A percentile compares a stretch with the other conserved stretches of the same genome.
Evolutionary conservation across 2,113 vertebrate species (phyloP).

Genomic region (Callospermophilus lateralis): DNA sequence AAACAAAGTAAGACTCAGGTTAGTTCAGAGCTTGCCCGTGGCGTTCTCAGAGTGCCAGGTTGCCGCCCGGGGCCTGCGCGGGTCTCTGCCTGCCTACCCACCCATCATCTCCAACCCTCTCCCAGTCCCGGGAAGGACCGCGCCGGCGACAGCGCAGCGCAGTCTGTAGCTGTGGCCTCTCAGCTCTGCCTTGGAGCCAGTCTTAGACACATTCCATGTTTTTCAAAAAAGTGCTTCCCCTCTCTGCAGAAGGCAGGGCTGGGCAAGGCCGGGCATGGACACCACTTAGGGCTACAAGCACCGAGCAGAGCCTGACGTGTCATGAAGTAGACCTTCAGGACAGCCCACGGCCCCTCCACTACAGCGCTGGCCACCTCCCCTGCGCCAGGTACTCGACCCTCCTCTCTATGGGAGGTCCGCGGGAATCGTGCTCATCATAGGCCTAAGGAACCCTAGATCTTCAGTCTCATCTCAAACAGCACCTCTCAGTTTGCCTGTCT

Average conservation of each 20-base stretch:
- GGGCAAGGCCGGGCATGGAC: background rate
- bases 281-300: accelerated
- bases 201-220: background rate
- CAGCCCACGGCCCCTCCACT: background rate
- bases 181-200: background rate
- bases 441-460: background rate
- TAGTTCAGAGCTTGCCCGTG: accelerated
- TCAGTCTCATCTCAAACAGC: background rate
- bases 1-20: background rate
- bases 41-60: background rate
- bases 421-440: accelerated
- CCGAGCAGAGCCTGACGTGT: accelerated
- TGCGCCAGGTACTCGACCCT: accelerated
- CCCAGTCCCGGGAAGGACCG: background rate
- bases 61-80: no score
- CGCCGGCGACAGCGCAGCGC: accelerated
- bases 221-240: background rate
- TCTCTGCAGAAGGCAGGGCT: background rate
- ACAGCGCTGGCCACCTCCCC: accelerated
- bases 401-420: accelerated
- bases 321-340: accelerated
- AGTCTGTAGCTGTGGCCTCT: accelerated
- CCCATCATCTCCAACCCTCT: background rate
- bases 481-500: background rate
- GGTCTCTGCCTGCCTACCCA: background rate